Evolutionary conservation across 2,888 invertebrate species (phyloP), one percentile per base, ranked within the genome.

Genomic region (Lottia scabra): DNA sequence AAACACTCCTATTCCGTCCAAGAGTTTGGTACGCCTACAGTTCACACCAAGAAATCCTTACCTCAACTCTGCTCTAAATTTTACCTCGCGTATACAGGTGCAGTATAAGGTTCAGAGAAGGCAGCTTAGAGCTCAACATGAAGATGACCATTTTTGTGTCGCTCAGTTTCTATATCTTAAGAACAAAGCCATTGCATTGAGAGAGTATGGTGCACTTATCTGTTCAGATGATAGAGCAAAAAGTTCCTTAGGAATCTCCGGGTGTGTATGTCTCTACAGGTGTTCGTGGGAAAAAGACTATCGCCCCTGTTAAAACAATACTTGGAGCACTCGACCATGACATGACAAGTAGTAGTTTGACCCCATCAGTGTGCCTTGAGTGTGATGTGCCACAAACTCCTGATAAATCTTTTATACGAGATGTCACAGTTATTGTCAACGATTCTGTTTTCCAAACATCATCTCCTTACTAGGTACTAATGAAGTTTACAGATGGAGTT

Each of bases 401-500:
- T 12, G 48, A 71, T 1, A 65, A 76, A 27, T 78, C 75, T 10
- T 77, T 79, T 65, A 68, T 75, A 8, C 19, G 67, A 30, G 19
- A 71, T 15, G 76, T 75, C 2, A 66, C 66, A 16, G 67, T 62
- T 10, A 23, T 70, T 19, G 56, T 74, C 2, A 78, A 77, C 48
- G 75, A 79, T 63, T 78, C 74, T 19, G 76, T 79, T 5, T 78
- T 79, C 67, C 73, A 77, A 48, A 6, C 44, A 8, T 73, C 75
- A 30, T 44, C 19, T 12, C 75, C 75, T 30, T 77, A 75, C 46
- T 44, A 30, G 30, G 30, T 75, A 5, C 45, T 78, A 2, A 6
- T 75, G 63, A 76, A 72, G 64, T 78, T 56, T 56, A 75, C 64
- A 1, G 76, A 78, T 75, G 78, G 75, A 16, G 74, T 76, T 15